Percentiles rank a stretch among this genome's conserved stretches.
These are phyloP conservation scores for Connochaetes taurinus DNA, from an alignment of 2,113 vertebrate species.

Conservation along the genomic window DNA sequence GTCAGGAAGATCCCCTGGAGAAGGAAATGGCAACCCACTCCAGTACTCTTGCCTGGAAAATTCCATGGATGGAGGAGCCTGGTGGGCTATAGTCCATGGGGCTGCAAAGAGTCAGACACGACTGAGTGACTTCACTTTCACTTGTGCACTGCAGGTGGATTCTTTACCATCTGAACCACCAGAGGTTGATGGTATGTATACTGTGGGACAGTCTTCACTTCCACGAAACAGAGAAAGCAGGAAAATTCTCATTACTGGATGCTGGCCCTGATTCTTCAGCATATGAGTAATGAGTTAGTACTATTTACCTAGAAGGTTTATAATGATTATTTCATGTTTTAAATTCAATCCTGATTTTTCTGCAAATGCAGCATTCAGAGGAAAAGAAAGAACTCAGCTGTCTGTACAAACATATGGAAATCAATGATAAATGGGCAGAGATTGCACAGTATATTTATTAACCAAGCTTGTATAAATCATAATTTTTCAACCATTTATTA, in stretches of 20 bases:
- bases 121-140: too few relatives aligned
- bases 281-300: conserved; percentile 26
- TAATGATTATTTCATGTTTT: conserved; percentile 72
- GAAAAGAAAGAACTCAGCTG: conserved; percentile 62
- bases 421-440: conserved; percentile 73
- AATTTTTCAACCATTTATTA: conserved; percentile 75
- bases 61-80: too few relatives aligned
- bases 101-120: too few relatives aligned
- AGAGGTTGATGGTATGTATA: neutral
- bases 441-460: conserved; percentile 54
- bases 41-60: too few relatives aligned
- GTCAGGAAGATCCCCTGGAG: too few relatives aligned
- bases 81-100: too few relatives aligned
- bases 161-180: neutral
- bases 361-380: conserved; percentile 66
- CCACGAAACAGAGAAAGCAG: neutral
- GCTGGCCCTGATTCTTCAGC: conserved; percentile 45
- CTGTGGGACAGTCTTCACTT: neutral
- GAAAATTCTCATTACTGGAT: neutral
- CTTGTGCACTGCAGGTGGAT: neutral
- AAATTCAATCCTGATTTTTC: conserved; percentile 74
- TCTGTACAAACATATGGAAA: conserved; percentile 73
- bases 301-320: conserved; percentile 67
- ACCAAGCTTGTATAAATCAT: conserved; percentile 63
- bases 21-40: too few relatives aligned